These are phyloP conservation scores for Mystacornis crossleyi DNA, from an alignment of 2,113 vertebrate genomes.

Conservation along the genomic window DNA sequence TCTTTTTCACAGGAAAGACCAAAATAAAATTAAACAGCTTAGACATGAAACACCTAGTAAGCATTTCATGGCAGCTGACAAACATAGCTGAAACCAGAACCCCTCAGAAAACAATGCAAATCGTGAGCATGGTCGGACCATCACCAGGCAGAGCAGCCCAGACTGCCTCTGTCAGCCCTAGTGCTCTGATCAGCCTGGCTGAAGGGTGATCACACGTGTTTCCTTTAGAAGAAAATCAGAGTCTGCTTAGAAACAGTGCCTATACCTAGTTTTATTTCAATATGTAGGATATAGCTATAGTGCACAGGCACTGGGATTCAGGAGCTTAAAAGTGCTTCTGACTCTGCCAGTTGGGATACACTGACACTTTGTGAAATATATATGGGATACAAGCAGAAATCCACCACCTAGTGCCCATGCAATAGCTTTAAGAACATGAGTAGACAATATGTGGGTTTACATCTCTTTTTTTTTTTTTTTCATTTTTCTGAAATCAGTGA, in stretches of 20 bases:
- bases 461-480: neutral
- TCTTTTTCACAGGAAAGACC: neutral
- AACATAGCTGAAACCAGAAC: neutral
- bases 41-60: neutral
- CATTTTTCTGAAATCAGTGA: neutral
- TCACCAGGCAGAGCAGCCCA: neutral
- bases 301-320: neutral
- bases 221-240: neutral
- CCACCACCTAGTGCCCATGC: neutral
- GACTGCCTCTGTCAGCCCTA: neutral
- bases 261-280: neutral
- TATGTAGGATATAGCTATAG: neutral
- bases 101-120: neutral
- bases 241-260: neutral
- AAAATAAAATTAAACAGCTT: neutral
- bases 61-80: neutral
- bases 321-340: neutral
- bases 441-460: neutral
- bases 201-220: fast-evolving
- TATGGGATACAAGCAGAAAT: neutral
- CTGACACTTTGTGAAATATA: neutral
- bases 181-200: neutral
- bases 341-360: neutral
- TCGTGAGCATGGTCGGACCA: neutral
- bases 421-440: neutral